Conservation (phyloP, 2,113 vertebrate species). For the Chrysochloris asiatica region DNA sequence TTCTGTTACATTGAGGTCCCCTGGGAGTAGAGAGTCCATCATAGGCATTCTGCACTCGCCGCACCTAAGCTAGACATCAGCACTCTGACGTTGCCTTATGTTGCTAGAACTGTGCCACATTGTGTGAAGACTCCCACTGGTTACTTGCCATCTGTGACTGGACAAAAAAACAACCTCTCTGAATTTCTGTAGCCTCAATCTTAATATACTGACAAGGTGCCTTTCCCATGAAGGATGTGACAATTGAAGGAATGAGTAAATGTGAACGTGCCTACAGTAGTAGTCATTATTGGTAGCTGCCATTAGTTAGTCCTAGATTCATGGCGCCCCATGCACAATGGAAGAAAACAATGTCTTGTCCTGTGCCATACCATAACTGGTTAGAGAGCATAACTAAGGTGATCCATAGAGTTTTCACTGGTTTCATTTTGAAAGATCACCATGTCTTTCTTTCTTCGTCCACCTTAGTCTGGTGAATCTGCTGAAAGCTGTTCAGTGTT, state of each 20-base stretch:
- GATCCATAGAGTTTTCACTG: too few species aligned
- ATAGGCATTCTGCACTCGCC: rapidly evolving
- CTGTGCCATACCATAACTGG: too few species aligned
- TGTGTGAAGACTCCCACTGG: neutral
- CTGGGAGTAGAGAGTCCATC: neutral
- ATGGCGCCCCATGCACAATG: too few species aligned
- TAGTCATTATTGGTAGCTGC: too few species aligned
- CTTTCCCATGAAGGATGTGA: neutral
- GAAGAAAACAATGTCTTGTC: too few species aligned
- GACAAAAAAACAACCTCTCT: neutral
- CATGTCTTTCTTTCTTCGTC: too few species aligned
- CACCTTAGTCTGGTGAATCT: too few species aligned
- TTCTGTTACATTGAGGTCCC: too few species aligned
- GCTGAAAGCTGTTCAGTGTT: too few species aligned
- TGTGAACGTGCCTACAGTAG: neutral
- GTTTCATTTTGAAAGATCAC: too few species aligned
- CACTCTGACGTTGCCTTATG: neutral
- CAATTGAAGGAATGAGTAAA: neutral
- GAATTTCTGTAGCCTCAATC: neutral
- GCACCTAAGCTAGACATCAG: rapidly evolving
- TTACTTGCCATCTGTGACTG: neutral
- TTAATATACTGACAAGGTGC: neutral
- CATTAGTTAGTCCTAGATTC: too few species aligned
- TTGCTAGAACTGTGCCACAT: neutral
- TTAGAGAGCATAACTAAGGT: too few species aligned